These are phyloP conservation scores for Ailuropoda melanoleuca DNA, from an alignment of 2,113 vertebrate genomes.

Conservation along the genomic window DNA sequence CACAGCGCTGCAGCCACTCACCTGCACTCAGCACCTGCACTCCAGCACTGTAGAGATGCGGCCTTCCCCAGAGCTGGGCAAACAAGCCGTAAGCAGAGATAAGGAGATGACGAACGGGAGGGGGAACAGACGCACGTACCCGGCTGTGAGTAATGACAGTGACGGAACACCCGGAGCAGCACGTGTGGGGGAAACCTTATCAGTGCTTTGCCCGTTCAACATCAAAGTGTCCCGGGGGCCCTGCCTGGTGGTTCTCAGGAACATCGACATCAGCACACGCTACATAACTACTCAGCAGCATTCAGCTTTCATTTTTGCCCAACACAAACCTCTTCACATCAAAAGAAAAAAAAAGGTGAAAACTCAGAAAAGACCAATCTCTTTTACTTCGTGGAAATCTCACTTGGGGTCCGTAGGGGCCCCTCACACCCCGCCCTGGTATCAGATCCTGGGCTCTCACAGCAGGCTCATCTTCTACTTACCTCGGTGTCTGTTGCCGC, in stretches of 20 bases:
- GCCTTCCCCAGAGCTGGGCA: background rate
- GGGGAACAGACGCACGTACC: fast-evolving
- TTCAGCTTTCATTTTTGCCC: background rate
- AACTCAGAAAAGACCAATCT: background rate
- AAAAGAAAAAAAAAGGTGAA: background rate
- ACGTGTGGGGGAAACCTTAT: fast-evolving
- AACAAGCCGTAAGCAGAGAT: background rate
- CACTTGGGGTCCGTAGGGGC: background rate
- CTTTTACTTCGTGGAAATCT: background rate
- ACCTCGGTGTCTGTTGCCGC: background rate
- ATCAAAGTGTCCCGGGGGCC: background rate
- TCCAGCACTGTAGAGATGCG: background rate
- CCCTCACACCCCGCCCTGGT: background rate
- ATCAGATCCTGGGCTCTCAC: background rate
- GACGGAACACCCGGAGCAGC: background rate
- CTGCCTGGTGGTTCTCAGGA: background rate
- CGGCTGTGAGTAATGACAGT: background rate
- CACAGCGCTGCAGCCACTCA: background rate
- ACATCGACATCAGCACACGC: background rate
- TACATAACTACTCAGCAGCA: background rate
- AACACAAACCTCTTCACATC: background rate
- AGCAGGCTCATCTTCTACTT: background rate
- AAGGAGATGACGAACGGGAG: background rate
- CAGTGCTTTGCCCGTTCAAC: background rate
- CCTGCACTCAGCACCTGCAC: background rate